Base-by-base conservation (phyloP, 1,140 invertebrate genomes). In the Homalodisca vitripennis region DNA sequence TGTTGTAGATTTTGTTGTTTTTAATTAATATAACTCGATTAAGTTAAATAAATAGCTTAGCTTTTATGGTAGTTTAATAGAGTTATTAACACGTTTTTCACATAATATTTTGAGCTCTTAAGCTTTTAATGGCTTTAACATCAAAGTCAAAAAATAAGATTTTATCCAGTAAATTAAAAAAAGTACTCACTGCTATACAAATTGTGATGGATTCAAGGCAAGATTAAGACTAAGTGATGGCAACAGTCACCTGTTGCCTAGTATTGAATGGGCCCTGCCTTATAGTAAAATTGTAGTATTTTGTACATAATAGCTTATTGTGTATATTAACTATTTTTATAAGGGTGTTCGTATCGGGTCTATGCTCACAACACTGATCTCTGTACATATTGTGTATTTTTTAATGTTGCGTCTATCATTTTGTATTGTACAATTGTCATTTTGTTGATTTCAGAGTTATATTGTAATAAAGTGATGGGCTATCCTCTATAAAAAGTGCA, bases 371-470 rank as follows among this genome's bases (percentile, higher is more conserved):
- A 46, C 34, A 66, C 63, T 66, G 63, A 66, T 66, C 63, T 66
- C 63, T 66, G 63, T 66, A 66, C 26, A 66, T 66, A 66, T 14
- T 66, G 63, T 66, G 63, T 66, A 66, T 66, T 66, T 66, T 64
- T 47, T 66, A 66, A 66, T 17, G 32, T 26, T 31, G 24, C 31
- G 63, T 66, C 41, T 66, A 46, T 63, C 24, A 30, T 63, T 47
- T 66, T 66, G 32, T 66, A 47, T 66, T 47, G 41, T 66, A 66
- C 26, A 66, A 27, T 66, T 66, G 34, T 66, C 34, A 30, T 46
- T 66, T 66, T 66, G 63, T 66, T 66, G 63, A 66, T 46, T 46
- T 41, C 63, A 46, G 63, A 66, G 32, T 66, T 66, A 66, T 66
- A 66, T 46, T 66, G 63, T 66, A 66, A 66, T 66, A 66, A 66